Conservation (phyloP, 1,140 invertebrate species). For the Marisa cornuarietis region DNA sequence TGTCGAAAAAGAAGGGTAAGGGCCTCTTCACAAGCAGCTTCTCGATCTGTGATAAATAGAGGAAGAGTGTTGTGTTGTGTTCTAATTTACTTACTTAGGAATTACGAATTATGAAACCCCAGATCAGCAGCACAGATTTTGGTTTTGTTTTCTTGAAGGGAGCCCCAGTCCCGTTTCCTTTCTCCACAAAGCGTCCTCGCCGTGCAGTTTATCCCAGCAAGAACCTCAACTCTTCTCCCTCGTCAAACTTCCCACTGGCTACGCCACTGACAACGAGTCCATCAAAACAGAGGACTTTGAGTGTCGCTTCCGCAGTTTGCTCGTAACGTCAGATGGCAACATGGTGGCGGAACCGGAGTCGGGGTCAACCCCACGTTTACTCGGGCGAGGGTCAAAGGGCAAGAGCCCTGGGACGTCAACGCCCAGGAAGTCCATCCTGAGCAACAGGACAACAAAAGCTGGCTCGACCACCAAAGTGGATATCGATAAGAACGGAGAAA, state of each 20-base stretch:
- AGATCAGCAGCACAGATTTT: no score
- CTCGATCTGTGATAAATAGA: no score
- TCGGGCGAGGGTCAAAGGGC: no score
- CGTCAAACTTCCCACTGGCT: constrained; percentile 20
- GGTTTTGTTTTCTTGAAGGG: neutral
- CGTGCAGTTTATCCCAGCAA: neutral
- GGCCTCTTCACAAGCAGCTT: neutral
- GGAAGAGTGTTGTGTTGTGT: no score
- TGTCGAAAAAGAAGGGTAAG: constrained; percentile 44
- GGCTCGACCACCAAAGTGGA: no score
- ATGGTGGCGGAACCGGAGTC: neutral
- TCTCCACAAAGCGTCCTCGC: neutral
- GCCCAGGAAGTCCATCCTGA: no score
- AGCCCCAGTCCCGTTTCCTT: neutral
- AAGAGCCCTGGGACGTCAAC: no score
- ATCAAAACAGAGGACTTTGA: constrained; percentile 59
- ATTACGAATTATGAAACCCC: no score
- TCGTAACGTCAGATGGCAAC: constrained; percentile 26
- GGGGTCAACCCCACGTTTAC: no score
- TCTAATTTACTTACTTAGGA: no score
- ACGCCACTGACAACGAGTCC: constrained; percentile 53
- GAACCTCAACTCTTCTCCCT: constrained; percentile 1
- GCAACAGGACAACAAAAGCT: no score
- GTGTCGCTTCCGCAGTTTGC: constrained; percentile 36
- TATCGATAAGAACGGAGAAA: no score